Conservation (phyloP, 2,113 vertebrate species). For the Henicopernis longicauda region DNA sequence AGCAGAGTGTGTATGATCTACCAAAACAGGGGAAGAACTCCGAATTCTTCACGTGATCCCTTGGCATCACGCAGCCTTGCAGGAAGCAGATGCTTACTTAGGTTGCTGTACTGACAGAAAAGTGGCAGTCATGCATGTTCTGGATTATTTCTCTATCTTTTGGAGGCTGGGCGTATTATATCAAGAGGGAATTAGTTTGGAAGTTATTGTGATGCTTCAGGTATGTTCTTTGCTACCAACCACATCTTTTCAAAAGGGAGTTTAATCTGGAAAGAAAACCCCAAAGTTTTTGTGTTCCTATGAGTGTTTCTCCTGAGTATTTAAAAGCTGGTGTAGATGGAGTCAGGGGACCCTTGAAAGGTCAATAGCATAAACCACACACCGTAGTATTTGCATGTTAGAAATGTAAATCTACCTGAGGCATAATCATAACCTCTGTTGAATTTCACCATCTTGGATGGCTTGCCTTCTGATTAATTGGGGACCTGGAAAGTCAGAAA, state of each 20-base stretch:
- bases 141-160: background rate
- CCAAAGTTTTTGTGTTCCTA: background rate
- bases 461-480: background rate
- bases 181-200: background rate
- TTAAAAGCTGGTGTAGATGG: background rate
- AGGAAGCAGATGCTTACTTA: background rate
- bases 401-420: background rate
- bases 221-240: background rate
- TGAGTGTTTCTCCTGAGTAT: background rate
- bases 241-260: background rate
- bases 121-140: fast-evolving
- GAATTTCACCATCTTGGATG: background rate
- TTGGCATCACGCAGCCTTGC: background rate
- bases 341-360: background rate
- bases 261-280: background rate
- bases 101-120: background rate
- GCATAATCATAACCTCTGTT: background rate
- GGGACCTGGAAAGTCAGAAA: background rate
- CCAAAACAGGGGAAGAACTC: background rate
- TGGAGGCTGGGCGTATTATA: background rate
- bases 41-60: background rate
- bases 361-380: background rate
- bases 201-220: background rate
- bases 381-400: fast-evolving
- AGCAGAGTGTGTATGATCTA: background rate